A percentile compares a stretch with the other conserved stretches of the same genome.
phyloP scores from a whole-genome alignment of 2,888 invertebrate genomes.

The Eupithecia insigniata region DNA sequence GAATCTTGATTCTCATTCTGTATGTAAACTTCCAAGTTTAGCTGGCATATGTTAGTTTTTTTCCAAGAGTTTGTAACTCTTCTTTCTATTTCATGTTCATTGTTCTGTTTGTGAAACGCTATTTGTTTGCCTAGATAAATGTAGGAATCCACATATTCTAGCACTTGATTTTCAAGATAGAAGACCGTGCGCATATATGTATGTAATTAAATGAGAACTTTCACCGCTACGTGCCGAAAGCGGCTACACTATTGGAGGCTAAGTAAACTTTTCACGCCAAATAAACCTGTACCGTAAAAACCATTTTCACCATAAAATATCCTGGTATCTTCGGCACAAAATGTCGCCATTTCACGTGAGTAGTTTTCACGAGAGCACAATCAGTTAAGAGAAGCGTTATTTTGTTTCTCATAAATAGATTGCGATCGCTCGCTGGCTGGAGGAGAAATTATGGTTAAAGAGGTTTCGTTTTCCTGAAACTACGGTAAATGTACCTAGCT shows the following conservation, averaged over 20 bases:
- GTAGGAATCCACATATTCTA: too few species aligned
- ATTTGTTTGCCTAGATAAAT: too few species aligned
- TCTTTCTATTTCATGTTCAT: too few species aligned
- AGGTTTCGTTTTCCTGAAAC: constrained; percentile 20
- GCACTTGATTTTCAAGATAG: too few species aligned
- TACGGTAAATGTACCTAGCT: background rate
- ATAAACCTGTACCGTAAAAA: background rate
- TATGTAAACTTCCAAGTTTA: too few species aligned
- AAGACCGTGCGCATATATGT: too few species aligned
- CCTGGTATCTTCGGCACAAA: background rate
- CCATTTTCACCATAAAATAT: background rate
- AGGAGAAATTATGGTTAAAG: constrained; percentile 25
- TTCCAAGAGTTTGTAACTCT: too few species aligned
- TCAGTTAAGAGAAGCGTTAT: background rate
- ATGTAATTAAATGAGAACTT: too few species aligned
- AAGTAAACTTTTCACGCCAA: background rate
- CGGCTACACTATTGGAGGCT: background rate
- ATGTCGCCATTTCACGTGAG: background rate
- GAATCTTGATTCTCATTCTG: too few species aligned
- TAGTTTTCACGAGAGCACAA: background rate
- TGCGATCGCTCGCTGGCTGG: background rate
- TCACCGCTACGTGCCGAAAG: background rate
- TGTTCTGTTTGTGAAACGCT: too few species aligned
- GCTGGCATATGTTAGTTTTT: too few species aligned
- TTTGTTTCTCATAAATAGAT: constrained; percentile 7